A percentile compares a stretch with the other conserved stretches of the same genome.
Evolutionary conservation across 1,140 invertebrate genomes (phyloP).

Genomic region (Oncopeltus fasciatus): DNA sequence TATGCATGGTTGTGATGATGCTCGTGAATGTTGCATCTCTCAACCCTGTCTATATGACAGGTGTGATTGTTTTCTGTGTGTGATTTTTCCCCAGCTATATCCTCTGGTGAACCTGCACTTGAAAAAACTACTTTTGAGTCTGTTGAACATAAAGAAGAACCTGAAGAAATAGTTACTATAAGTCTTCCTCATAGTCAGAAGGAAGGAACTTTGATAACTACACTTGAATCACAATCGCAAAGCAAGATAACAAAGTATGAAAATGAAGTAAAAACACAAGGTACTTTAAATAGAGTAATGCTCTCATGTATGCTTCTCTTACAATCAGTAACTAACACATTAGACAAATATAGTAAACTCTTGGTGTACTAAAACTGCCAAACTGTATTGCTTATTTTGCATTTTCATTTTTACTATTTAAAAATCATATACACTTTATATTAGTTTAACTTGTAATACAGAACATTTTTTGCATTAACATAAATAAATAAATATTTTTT

Average conservation of each 20-base stretch:
- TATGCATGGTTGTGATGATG: slow-evolving; percentile 1
- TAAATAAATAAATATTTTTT: no score
- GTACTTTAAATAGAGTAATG: slow-evolving; percentile 2
- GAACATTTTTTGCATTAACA: no score
- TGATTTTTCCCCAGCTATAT: slow-evolving; percentile 1
- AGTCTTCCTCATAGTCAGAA: not conserved
- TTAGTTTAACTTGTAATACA: no score
- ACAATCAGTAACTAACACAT: no score
- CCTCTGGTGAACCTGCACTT: not conserved
- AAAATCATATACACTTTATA: no score
- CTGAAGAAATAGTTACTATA: not conserved
- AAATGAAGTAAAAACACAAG: not conserved
- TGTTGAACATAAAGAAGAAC: slow-evolving; percentile 8
- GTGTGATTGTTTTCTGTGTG: slow-evolving; percentile 20
- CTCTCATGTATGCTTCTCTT: no score
- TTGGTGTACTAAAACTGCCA: no score
- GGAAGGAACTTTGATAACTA: not conserved
- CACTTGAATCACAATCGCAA: not conserved
- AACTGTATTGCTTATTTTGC: no score
- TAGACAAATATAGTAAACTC: no score
- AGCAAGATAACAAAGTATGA: not conserved
- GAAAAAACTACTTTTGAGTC: slow-evolving; percentile 6
- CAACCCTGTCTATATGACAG: slow-evolving; percentile 16
- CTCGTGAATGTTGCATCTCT: slow-evolving; percentile 2
- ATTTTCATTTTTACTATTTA: no score